Percentiles rank a stretch among this genome's conserved stretches.
Conservation (phyloP, 2,888 invertebrate genomes). For the Digitonthophagus gazella region DNA sequence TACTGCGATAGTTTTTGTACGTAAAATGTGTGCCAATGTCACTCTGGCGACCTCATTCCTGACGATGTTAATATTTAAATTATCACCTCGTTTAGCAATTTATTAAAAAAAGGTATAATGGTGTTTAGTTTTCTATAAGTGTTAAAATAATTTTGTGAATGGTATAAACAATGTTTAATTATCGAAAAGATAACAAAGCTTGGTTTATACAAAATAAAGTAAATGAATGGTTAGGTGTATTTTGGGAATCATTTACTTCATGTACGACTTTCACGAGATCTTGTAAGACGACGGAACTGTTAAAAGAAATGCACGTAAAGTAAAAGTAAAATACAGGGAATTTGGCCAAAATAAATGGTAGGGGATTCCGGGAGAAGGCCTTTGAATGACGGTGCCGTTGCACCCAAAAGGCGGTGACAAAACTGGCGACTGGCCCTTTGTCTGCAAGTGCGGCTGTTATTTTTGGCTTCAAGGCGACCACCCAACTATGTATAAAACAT, state of each 20-base stretch:
- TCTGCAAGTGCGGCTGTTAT: background rate
- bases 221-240: background rate
- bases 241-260: background rate
- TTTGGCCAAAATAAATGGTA: background rate
- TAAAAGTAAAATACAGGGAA: background rate
- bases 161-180: too few species aligned
- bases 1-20: slow-evolving; percentile 18
- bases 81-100: slow-evolving; percentile 16
- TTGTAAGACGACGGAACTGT: background rate
- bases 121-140: too few species aligned
- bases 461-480: background rate
- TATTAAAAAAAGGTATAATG: background rate
- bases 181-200: too few species aligned
- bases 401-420: background rate
- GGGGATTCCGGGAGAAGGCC: background rate
- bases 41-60: slow-evolving; percentile 17
- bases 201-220: too few species aligned
- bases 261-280: background rate
- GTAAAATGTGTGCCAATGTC: slow-evolving; percentile 24
- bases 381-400: background rate
- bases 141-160: too few species aligned
- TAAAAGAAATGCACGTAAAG: background rate
- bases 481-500: background rate
- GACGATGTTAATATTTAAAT: slow-evolving; percentile 22
- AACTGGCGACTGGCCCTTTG: background rate